Evolutionary conservation across 1,140 invertebrate genomes (phyloP).

Genomic region (Chironomus tepperi): DNA sequence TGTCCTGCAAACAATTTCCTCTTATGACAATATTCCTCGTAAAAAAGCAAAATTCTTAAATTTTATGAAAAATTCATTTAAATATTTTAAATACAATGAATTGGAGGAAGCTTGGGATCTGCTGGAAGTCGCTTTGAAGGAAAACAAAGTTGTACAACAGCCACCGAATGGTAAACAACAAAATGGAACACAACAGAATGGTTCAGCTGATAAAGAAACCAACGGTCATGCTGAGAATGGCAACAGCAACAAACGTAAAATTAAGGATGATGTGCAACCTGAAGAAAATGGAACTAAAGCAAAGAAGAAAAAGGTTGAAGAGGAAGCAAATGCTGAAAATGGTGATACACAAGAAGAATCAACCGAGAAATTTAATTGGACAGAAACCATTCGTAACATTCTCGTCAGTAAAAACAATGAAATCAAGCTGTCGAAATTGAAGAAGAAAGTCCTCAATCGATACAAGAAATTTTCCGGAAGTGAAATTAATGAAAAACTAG

Average conservation of each 20-base stretch:
- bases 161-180: conserved; percentile 28
- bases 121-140: conserved; percentile 55
- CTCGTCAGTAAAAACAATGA: conserved; percentile 28
- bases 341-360: conserved; percentile 26
- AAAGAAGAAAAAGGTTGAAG: conserved; percentile 28
- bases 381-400: conserved; percentile 28
- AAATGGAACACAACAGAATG: conserved; percentile 33
- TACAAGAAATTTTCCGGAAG: conserved; percentile 40
- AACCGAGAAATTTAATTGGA: conserved; percentile 30
- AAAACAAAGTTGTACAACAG: conserved; percentile 38
- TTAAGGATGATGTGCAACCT: conserved; percentile 31
- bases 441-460: conserved; percentile 47
- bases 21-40: conserved; percentile 80
- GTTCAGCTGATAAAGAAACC: conserved; percentile 29
- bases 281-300: conserved; percentile 25
- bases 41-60: conserved; percentile 84
- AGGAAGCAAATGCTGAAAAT: conserved; percentile 24
- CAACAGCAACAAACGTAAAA: conserved; percentile 29
- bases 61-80: conserved; percentile 55
- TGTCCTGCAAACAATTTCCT: conserved; percentile 61
- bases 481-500: conserved; percentile 33
- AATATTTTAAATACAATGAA: conserved; percentile 45
- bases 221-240: conserved; percentile 28
- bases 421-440: conserved; percentile 40
- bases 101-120: conserved; percentile 59